These are phyloP conservation scores for Naja naja DNA, from an alignment of 2,113 vertebrate genomes.

Conservation along the genomic window DNA sequence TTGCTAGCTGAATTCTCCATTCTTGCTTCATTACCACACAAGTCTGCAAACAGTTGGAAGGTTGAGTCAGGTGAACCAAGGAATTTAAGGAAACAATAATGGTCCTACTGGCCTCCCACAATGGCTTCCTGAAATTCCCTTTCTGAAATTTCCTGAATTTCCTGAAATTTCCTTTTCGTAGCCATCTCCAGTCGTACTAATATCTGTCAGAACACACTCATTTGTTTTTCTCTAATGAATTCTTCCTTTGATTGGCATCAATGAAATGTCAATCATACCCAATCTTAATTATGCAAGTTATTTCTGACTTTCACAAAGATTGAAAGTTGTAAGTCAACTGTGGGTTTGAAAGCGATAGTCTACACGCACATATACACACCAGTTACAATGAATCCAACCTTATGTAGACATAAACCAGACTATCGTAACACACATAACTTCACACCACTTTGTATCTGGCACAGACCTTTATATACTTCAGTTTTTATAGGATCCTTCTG, in stretches of 20 bases:
- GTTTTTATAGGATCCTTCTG: constrained; percentile 28
- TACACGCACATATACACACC: not conserved
- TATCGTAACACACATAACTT: not conserved
- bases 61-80: not conserved
- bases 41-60: not conserved
- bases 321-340: not conserved
- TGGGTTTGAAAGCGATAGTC: not conserved
- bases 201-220: not conserved
- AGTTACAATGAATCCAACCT: not conserved
- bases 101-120: not conserved
- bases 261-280: not conserved
- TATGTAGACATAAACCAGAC: constrained; percentile 27
- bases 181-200: rapidly evolving
- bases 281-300: not conserved
- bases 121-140: not conserved
- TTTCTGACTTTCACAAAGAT: not conserved
- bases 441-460: constrained; percentile 9
- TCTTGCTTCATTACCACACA: not conserved
- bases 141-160: too few species aligned
- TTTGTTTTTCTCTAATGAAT: not conserved
- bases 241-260: not conserved
- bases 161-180: not conserved
- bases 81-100: not conserved
- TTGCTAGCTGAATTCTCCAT: not conserved
- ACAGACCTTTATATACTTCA: constrained; percentile 11